phyloP scores from a whole-genome alignment of 2,113 vertebrate genomes.

The Noctilio leporinus region DNA sequence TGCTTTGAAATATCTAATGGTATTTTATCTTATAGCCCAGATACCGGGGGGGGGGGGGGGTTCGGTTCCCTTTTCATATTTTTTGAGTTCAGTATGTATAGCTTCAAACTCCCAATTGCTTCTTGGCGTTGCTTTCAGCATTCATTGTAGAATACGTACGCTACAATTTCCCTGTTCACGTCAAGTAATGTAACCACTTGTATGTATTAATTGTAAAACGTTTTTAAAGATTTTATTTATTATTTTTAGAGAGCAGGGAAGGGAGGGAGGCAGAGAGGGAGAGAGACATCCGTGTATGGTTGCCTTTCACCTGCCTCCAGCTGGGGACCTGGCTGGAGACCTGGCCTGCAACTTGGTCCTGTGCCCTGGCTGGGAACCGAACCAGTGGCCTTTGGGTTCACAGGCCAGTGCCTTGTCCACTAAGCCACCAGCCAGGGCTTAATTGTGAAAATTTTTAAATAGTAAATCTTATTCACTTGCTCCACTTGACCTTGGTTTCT shows the following conservation, averaged over 20 bases:
- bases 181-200: neutral
- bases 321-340: too few relatives aligned
- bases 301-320: too few relatives aligned
- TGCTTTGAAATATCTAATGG: neutral
- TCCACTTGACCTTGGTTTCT: neutral
- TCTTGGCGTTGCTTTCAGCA: neutral
- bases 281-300: too few relatives aligned
- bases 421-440: too few relatives aligned
- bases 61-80: neutral
- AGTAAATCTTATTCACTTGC: neutral
- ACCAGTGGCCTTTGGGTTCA: too few relatives aligned
- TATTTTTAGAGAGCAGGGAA: too few relatives aligned
- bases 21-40: neutral
- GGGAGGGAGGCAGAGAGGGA: too few relatives aligned
- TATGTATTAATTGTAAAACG: neutral
- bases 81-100: neutral
- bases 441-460: neutral
- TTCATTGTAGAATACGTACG: neutral
- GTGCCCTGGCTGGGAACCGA: too few relatives aligned
- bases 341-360: too few relatives aligned
- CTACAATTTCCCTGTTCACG: neutral
- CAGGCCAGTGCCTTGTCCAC: too few relatives aligned
- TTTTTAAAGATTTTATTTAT: too few relatives aligned
- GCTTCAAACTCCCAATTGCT: neutral
- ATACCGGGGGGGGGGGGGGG: neutral